phyloP scores from a whole-genome alignment of 2,113 vertebrate species.

The Neodontobutis hainanensis region DNA sequence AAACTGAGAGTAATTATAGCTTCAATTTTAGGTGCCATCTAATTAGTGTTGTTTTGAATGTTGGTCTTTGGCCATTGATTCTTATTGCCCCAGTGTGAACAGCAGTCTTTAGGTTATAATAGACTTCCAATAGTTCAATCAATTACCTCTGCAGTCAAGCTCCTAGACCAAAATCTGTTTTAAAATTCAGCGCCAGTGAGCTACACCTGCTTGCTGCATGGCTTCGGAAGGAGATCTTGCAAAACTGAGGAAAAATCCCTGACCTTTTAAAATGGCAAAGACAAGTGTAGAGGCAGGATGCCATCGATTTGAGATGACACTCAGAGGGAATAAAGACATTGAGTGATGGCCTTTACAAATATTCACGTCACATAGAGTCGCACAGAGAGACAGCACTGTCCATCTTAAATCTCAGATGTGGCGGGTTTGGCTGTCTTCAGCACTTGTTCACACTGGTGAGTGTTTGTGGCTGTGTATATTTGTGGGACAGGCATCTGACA shows the following conservation, averaged over 20 bases:
- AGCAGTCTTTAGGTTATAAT: neutral
- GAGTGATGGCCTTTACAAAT: slow-evolving; percentile 50
- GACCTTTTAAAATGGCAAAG: slow-evolving; percentile 64
- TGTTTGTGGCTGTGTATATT: slow-evolving; percentile 4
- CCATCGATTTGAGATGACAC: slow-evolving; percentile 34
- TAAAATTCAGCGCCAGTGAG: neutral
- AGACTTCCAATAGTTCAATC: neutral
- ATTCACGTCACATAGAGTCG: slow-evolving; percentile 31
- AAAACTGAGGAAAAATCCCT: slow-evolving; percentile 17
- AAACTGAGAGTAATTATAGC: slow-evolving; percentile 5
- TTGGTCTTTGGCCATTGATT: neutral
- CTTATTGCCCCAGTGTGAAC: neutral
- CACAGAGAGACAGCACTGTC: slow-evolving; percentile 16
- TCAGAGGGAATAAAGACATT: slow-evolving; percentile 50
- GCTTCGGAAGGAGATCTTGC: neutral
- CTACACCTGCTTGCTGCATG: neutral
- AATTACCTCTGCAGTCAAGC: neutral
- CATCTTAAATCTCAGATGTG: slow-evolving; percentile 8
- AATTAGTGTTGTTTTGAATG: neutral
- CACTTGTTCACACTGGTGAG: slow-evolving; percentile 14
- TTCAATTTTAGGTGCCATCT: neutral
- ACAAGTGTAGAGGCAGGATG: slow-evolving; percentile 27
- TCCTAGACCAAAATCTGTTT: neutral
- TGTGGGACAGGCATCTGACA: slow-evolving; percentile 43
- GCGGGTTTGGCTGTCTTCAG: slow-evolving; percentile 37